These are phyloP conservation scores for Coenonympha glycerion DNA, from an alignment of 2,888 invertebrate genomes.

Conservation along the genomic window DNA sequence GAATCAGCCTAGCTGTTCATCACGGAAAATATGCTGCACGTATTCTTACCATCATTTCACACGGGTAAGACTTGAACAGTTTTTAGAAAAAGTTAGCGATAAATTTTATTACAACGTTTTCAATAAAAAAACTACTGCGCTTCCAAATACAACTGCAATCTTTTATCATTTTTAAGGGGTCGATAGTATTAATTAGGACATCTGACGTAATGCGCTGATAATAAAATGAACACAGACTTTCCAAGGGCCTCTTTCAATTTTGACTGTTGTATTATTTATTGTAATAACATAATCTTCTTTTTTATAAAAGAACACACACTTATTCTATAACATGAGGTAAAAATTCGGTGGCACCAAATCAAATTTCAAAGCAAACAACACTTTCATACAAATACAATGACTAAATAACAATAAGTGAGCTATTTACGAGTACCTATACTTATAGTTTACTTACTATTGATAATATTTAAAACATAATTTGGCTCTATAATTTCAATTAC, in stretches of 20 bases:
- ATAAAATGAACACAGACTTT: background rate
- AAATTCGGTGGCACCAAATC: slow-evolving; percentile 40
- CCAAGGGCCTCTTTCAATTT: background rate
- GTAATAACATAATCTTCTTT: background rate
- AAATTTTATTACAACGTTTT: too few species aligned
- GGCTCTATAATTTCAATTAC: slow-evolving; percentile 3
- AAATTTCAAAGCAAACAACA: too few species aligned
- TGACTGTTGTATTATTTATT: background rate
- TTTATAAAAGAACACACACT: background rate
- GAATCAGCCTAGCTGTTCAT: too few species aligned
- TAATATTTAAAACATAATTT: slow-evolving; percentile 13
- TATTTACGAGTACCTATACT: too few species aligned
- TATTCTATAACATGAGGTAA: slow-evolving; percentile 39
- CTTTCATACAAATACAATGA: too few species aligned
- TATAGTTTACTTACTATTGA: background rate
- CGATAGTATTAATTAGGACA: background rate
- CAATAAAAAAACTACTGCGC: too few species aligned
- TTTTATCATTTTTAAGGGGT: background rate
- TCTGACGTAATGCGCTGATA: background rate
- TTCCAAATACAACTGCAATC: too few species aligned
- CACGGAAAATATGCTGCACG: too few species aligned
- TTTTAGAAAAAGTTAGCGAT: too few species aligned
- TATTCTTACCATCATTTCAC: too few species aligned
- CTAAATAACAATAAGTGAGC: too few species aligned
- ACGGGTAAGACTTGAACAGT: background rate